Evolutionary conservation across 2,888 invertebrate genomes (phyloP), one percentile per base, ranked within the genome.

Genomic region (Gymnoscelis rufifasciata): DNA sequence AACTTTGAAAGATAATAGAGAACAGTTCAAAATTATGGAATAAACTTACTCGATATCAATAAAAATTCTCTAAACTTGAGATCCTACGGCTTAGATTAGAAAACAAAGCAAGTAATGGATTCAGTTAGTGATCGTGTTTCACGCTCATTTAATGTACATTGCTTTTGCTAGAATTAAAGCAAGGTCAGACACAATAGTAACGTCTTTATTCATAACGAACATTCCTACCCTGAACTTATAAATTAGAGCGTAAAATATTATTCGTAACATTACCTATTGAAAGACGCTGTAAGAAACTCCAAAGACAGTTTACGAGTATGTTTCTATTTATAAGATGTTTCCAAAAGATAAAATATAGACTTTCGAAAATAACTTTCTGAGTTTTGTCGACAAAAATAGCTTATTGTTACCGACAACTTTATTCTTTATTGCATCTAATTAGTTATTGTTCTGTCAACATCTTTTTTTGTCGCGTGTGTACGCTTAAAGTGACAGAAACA

Each of bases 361-460:
- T 40, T 43, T 47, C 43, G 31, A 45, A 45, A 52, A 45, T 31
- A 35, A 38, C 43, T 43, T 47, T 43, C 48, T 30, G 43, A 47
- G 43, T 47, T 43, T 43, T 37, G 38, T 41, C 28, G 27, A 37
- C 19, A 48, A 48, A 43, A 48, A 48, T 27, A 7, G 7, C 19
- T 31, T 43, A 48, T 48, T 48, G 48, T 48, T 47, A 37, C 14
- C 30, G 15, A 33, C 33, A 19, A 35, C 37, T 28, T 44, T 46
- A 46, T 42, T 44, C 33, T 45, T 50, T 43, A 14, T 35, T 27
- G 27, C 41, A 27, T 5, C 35, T 44, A 50, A 44, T 50, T 39
- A 27, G 19, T 39, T 40, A 46, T 51, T 51, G 45, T 51, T 46
- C 51, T 39, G 46, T 51, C 46, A 46, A 35, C 36, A 46, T 24